Evolutionary conservation across 2,113 vertebrate species (phyloP).

Genomic region (Melospiza georgiana): DNA sequence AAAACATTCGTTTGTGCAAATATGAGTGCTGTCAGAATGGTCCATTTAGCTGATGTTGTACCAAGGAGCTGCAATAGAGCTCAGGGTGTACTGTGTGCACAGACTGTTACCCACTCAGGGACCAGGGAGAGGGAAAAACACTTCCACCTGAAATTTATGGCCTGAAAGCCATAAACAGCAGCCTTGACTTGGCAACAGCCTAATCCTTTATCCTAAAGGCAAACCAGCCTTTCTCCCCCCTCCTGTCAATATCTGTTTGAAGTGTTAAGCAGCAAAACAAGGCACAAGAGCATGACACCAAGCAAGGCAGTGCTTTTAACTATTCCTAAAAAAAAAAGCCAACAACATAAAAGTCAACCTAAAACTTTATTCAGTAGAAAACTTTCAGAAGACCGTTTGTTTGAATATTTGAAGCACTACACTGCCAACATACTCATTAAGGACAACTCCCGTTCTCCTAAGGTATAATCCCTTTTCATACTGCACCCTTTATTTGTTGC

Average conservation of each 20-base stretch:
- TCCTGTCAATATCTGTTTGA: not conserved
- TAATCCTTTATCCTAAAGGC: not conserved
- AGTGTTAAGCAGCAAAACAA: not conserved
- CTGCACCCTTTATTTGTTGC: conserved; percentile 83
- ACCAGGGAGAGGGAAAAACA: not conserved
- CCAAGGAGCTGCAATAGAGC: not conserved
- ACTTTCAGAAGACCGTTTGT: conserved; percentile 58
- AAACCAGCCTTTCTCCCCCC: not conserved
- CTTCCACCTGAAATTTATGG: not conserved
- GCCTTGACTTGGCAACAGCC: not conserved
- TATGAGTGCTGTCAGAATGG: not conserved
- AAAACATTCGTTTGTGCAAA: not conserved
- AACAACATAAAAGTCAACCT: not conserved
- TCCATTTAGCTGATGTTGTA: not conserved
- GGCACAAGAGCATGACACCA: not conserved
- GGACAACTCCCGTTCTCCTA: conserved; percentile 62
- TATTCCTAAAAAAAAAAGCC: not conserved
- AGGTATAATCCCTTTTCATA: conserved; percentile 73
- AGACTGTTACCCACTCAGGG: not conserved
- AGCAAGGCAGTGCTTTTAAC: not conserved
- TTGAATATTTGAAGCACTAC: not conserved
- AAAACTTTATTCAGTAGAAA: conserved; percentile 72
- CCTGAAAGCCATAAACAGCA: not conserved
- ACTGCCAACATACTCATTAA: conserved; percentile 44
- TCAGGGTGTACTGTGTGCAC: not conserved